These are phyloP conservation scores for Mus pahari DNA, from an alignment of 2,113 vertebrate species.

Conservation along the genomic window DNA sequence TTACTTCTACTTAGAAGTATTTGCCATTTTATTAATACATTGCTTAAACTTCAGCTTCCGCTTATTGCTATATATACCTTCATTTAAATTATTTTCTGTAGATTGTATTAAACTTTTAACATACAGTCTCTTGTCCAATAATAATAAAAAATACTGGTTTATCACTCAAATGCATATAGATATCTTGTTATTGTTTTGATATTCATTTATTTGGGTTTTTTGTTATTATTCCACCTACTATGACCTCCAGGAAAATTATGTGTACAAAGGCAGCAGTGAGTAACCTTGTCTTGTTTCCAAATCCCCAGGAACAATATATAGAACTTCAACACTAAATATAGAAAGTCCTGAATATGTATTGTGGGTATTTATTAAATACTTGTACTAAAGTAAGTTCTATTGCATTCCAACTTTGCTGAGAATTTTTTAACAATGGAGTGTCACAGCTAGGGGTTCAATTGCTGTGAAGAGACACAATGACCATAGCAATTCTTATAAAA, in stretches of 20 bases:
- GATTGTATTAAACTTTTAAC: background rate
- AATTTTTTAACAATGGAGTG: background rate
- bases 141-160: background rate
- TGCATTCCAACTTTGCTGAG: background rate
- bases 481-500: too few relatives aligned
- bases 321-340: background rate
- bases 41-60: constrained; percentile 25
- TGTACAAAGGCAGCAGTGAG: background rate
- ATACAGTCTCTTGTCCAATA: background rate
- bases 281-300: background rate
- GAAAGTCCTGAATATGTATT: background rate
- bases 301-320: background rate
- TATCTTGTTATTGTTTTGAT: background rate
- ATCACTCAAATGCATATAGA: background rate
- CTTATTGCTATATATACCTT: background rate
- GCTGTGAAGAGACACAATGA: too few relatives aligned
- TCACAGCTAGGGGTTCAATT: too few relatives aligned
- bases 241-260: background rate
- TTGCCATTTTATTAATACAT: background rate
- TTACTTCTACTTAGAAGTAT: background rate
- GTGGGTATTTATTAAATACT: background rate
- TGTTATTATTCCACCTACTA: background rate
- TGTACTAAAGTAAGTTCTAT: background rate
- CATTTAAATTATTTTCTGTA: background rate
- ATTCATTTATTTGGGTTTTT: background rate